Conservation (phyloP, 2,888 invertebrate genomes). For the Chymomyza procnemis region DNA sequence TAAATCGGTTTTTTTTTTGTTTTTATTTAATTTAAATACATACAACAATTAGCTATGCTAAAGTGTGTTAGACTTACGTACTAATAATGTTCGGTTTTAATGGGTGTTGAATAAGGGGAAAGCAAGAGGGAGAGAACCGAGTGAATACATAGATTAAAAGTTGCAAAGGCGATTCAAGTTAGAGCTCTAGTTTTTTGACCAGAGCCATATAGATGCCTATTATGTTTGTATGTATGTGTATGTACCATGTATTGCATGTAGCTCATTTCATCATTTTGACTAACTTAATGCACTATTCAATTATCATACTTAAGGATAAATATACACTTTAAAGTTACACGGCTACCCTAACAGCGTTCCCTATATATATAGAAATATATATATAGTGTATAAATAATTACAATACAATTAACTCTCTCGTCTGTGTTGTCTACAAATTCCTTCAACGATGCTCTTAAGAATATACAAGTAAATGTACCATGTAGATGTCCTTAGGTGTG, state of each 20-base stretch:
- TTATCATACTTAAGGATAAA: conserved; percentile 51
- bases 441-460: conserved; percentile 69
- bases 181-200: no score
- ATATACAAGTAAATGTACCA: conserved; percentile 38
- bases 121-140: conserved; percentile 32
- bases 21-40: conserved; percentile 58
- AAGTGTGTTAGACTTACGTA: conserved; percentile 50
- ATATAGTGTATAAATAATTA: no score
- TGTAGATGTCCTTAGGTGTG: background rate
- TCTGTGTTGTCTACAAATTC: conserved; percentile 70
- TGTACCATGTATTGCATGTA: background rate
- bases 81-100: conserved; percentile 36
- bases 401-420: conserved; percentile 59
- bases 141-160: conserved; percentile 1
- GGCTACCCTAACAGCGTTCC: conserved; percentile 68
- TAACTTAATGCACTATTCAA: conserved; percentile 58
- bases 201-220: no score
- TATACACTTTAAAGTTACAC: conserved; percentile 57
- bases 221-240: background rate
- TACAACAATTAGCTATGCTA: conserved; percentile 78
- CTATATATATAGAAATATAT: no score
- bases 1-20: background rate
- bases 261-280: conserved; percentile 10
- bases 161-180: background rate
- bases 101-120: conserved; percentile 27